Evolutionary conservation across 2,113 vertebrate genomes (phyloP).

Genomic region (Fukomys damarensis): DNA sequence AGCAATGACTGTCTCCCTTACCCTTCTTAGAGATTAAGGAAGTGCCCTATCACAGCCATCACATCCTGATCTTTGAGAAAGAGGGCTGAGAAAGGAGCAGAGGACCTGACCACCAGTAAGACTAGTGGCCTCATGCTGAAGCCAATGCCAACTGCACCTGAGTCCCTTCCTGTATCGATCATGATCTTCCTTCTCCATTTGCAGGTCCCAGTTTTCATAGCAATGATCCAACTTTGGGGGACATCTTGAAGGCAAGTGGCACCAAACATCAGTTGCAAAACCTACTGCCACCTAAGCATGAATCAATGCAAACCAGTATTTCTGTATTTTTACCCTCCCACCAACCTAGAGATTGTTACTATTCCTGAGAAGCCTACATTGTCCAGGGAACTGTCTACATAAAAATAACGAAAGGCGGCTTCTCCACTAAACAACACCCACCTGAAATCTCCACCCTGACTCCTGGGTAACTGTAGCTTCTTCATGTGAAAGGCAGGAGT

Average conservation of each 20-base stretch:
- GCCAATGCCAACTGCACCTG: rapidly evolving
- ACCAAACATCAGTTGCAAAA: slow-evolving; percentile 20
- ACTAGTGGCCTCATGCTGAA: rapidly evolving
- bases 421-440: background rate
- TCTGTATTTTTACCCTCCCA: background rate
- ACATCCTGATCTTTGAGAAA: background rate
- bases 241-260: background rate
- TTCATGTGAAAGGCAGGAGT: background rate
- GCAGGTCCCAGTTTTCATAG: background rate
- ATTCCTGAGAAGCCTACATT: background rate
- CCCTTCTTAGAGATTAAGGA: background rate
- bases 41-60: background rate
- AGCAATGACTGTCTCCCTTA: background rate
- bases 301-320: background rate
- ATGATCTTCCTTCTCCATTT: background rate
- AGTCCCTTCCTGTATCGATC: background rate
- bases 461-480: background rate
- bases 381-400: background rate
- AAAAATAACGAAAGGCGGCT: background rate
- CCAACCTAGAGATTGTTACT: background rate
- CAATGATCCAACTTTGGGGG: background rate
- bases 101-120: background rate
- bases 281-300: background rate
- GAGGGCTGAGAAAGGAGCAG: rapidly evolving
- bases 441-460: background rate